Conservation (phyloP, 2,888 invertebrate genomes). For the Platycheirus albimanus region DNA sequence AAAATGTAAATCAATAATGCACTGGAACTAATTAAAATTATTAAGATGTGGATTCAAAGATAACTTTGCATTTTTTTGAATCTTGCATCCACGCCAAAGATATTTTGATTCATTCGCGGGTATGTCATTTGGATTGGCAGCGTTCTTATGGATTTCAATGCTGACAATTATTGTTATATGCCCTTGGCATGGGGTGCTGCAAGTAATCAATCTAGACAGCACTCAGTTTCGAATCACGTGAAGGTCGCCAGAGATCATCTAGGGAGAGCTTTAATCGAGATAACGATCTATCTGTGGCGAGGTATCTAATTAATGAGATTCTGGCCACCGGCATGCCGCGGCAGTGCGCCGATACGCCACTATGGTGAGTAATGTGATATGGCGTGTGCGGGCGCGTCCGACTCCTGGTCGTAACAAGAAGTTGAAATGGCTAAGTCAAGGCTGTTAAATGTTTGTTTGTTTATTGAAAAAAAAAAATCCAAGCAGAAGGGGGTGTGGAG, state of each 20-base stretch:
- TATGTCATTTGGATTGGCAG: slow-evolving; percentile 46
- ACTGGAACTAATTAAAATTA: slow-evolving; percentile 60
- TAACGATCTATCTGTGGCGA: slow-evolving; percentile 26
- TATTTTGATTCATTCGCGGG: slow-evolving; percentile 10
- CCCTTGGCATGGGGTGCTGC: slow-evolving; percentile 35
- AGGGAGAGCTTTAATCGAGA: slow-evolving; percentile 33
- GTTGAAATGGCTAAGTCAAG: slow-evolving; percentile 52
- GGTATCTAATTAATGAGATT: slow-evolving; percentile 50
- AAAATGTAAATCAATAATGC: slow-evolving; percentile 38
- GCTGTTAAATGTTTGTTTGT: slow-evolving; percentile 45
- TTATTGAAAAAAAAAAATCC: no score
- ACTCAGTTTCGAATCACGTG: slow-evolving; percentile 26
- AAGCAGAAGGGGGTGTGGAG: slow-evolving; percentile 36
- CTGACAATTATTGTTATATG: slow-evolving; percentile 26
- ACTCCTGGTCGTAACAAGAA: slow-evolving; percentile 36
- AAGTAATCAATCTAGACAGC: slow-evolving; percentile 26
- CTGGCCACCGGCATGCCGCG: slow-evolving; percentile 19
- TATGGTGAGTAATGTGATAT: slow-evolving; percentile 52
- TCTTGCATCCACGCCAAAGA: slow-evolving; percentile 43
- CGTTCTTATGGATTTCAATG: neutral
- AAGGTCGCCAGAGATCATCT: slow-evolving; percentile 59
- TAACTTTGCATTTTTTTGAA: slow-evolving; percentile 10
- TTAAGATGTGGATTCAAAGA: slow-evolving; percentile 59
- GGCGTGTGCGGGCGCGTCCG: slow-evolving; percentile 38
- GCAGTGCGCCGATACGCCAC: neutral